Base-by-base conservation (phyloP, 2,888 invertebrate genomes). In the Cheilosia vernalis region DNA sequence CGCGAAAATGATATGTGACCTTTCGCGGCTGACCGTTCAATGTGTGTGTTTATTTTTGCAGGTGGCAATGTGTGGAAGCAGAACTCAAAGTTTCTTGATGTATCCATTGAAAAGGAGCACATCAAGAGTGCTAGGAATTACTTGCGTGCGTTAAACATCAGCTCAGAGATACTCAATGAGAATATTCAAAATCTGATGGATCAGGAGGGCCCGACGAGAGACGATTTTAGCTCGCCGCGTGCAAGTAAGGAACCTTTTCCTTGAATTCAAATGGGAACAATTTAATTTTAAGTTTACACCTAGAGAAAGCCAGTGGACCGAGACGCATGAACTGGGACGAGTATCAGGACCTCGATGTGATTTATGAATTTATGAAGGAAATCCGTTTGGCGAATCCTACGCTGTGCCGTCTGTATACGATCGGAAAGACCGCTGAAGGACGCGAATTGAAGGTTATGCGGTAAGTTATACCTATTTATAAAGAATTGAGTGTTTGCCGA, bases 121-220 rank as follows among this genome's bases (percentile, higher is more conserved):
- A 90, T 95, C 42, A 92, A 93, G 56, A 94, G 94, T 85, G 95
- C 96, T 0, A 93, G 94, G 55, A 92, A 93, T 66, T 93, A 93
- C 56, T 93, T 97, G n/a, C 91, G 92, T 40, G 93, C 94, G 24
- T 93, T 94, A 87, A 93, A 94, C 27, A 93, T 97, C 76, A 89
- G 93, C 2, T 95, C 93, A 88, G 93, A 95, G 42, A 92, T 97
- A 1, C 90, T 96, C 17, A 95, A 96, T 87, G 93, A 94, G 4
- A 95, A 97, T 91, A 91, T 97, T n/a, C 97, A 97, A 90, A 92
- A 93, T 85, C 94, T 95, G 60, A 96, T 97, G 73, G 94, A 96
- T 84, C 94, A 94, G 84, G 93, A 94, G 84, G 93, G 94, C 42
- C 95, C 95, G 93, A 6, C 93, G 95, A 74, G 93, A 94, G 82